Base-by-base conservation (phyloP, 2,888 invertebrate genomes). In the Cerastis rubricosa region DNA sequence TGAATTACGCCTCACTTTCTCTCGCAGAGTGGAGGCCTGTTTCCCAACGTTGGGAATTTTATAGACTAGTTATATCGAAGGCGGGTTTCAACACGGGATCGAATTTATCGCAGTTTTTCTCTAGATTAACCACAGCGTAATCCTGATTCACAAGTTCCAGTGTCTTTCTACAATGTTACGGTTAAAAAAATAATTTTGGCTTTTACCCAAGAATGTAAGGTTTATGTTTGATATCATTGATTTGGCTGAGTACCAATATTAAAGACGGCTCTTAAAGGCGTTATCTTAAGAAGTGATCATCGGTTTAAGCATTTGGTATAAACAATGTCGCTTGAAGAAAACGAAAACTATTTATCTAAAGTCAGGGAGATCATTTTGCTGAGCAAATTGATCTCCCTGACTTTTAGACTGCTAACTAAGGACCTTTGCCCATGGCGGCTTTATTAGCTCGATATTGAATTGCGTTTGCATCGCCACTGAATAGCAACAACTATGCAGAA, bases 161-260 rank as follows among this genome's bases (percentile, higher is more conserved):
- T 57, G 57, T 17, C 7, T 25, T 29, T 25, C 57, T 29, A 29
- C 29, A 17, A 59, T 14, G 14, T 57, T 14, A 29, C 29, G 1
- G 29, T 3, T 17, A 29, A 29, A 29, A 29, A 17, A 29, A 59
- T 59, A 29, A 17, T 59, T 29, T 59, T 59, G 59, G 59, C 17
- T 8, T 17, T 8, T 59, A 17, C 17, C 59, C 29, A 59, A 29
- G 17, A 59, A 29, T 29, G 25, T 59, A 59, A 59, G 59, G 57
- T 57, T 57, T 57, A 57, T 57, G 25, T 59, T 59, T 59, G 59
- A 8, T 29, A 25, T n/a, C n/a, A 63, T 63, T 47, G 47, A 71
- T 29, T 71, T 71, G 71, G 71, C 71, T 35, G 45, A n/a, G 63
- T 6, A 71, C 63, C 71, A 71, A 71, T 63, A 47, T 35, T 71